Percentiles rank a stretch among this genome's conserved stretches.
phyloP scores from a whole-genome alignment of 2,888 invertebrate genomes.

The Drosophila nigricruria region DNA sequence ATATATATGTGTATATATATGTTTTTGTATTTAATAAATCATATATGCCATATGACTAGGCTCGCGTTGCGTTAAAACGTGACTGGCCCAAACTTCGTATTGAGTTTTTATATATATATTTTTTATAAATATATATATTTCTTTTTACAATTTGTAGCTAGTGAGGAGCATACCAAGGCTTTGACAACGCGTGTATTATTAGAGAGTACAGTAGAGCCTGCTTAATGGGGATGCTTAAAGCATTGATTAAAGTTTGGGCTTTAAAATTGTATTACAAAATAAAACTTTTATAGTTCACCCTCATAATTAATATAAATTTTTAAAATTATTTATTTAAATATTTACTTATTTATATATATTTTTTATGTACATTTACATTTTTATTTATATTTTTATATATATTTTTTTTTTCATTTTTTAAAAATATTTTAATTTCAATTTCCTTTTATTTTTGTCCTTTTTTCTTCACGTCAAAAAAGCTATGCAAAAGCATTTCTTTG shows the following conservation, averaged over 20 bases:
- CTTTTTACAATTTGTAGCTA: constrained; percentile 8
- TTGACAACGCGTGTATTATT: constrained; percentile 14
- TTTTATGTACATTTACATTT: no score
- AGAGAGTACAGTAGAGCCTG: constrained; percentile 4
- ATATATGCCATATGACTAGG: constrained; percentile 41
- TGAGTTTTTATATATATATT: constrained; percentile 1
- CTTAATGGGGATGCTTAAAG: background rate
- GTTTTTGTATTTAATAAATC: background rate
- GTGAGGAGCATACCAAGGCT: constrained; percentile 18
- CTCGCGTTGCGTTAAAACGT: constrained; percentile 65
- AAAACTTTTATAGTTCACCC: no score
- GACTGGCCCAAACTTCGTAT: constrained; percentile 48
- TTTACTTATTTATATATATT: no score
- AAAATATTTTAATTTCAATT: no score
- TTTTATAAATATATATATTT: constrained; percentile 10
- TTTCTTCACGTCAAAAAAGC: no score
- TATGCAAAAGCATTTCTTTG: background rate
- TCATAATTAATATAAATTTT: no score
- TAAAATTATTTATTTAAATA: no score
- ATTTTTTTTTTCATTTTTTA: no score
- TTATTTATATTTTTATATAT: no score
- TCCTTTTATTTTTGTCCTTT: no score
- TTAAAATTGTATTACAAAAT: no score
- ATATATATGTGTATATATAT: background rate
- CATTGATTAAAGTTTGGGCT: no score